Evolutionary conservation across 2,113 vertebrate species (phyloP).

Genomic region (Actenoides lindsayi): DNA sequence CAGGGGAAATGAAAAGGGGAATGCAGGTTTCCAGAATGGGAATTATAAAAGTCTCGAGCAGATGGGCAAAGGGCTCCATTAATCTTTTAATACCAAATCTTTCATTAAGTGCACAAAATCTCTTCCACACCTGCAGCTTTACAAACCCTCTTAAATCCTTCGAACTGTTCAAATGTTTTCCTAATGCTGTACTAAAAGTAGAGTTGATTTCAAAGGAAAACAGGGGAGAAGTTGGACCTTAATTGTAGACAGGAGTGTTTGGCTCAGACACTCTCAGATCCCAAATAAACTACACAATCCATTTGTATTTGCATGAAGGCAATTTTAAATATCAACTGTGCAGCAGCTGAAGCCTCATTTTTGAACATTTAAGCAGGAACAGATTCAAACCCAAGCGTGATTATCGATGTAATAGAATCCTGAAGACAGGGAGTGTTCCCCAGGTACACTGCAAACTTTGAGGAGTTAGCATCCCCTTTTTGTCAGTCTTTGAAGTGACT

Average conservation of each 20-base stretch:
- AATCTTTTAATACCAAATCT: constrained; percentile 26
- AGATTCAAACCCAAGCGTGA: background rate
- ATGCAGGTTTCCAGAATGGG: background rate
- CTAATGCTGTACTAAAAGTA: background rate
- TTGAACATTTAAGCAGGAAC: background rate
- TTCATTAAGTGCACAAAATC: constrained; percentile 10
- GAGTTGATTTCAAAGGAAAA: background rate
- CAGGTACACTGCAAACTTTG: background rate
- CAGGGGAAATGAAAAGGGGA: background rate
- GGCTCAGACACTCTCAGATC: background rate
- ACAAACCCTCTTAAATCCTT: background rate
- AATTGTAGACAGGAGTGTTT: background rate
- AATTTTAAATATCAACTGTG: background rate
- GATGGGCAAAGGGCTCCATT: background rate
- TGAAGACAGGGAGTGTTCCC: background rate
- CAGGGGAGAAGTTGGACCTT: background rate
- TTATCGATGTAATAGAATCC: background rate
- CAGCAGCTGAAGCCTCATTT: background rate
- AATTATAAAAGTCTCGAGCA: background rate
- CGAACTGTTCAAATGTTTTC: background rate
- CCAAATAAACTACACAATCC: background rate
- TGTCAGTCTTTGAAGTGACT: background rate
- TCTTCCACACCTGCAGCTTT: constrained; percentile 52
- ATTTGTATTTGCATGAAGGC: background rate
- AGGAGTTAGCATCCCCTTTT: background rate